Base-by-base conservation (phyloP, 2,797 vertebrate species). In the Xenentodon cancila region DNA sequence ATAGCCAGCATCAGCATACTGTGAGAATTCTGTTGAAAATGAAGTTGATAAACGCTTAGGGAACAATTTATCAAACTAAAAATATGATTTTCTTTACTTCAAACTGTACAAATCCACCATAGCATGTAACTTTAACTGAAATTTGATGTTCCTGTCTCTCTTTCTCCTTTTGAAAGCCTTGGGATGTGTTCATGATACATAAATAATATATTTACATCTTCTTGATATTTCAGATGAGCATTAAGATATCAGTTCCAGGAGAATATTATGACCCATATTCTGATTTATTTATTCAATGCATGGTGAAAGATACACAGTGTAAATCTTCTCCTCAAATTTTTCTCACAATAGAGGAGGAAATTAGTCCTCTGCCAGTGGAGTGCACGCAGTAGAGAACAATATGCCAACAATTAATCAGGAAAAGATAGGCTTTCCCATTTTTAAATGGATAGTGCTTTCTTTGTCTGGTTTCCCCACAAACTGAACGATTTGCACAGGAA, bases 351-450 rank as follows among this genome's bases (percentile, higher is more conserved):
- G 68, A 81, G 59, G 61, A 71, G 79, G 79, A 77, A 76, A 86
- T 88, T 67, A 82, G 73, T 87, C 81, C 79, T 87, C 82, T 79
- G 59, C 69, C 59, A 81, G 79, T 85, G 78, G 82, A 89, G 80
- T 79, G 79, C 73, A 77, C 80, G 82, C 82, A 84, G 71, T 81
- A 75, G 82, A 85, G 84, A 87, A 90, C 88, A 90, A 91, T 88
- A 88, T 84, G 84, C 64, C 76, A 75, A 85, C 80, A 88, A 89
- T 91, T 91, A 89, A 91, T 90, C 85, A 86, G 77, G 61, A 80
- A 78, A 77, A 82, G 85, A 86, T 81, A 71, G 80, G 77, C 71
- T 71, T 80, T 70, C 73, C 77, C 68, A 61, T 88, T 84, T 85
- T 81, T 81, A 60, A 59, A 85, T 66, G 74, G 73, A 71, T 82